Conservation (phyloP, 2,113 vertebrate species). For the Myrmophylax atrothorax region DNA sequence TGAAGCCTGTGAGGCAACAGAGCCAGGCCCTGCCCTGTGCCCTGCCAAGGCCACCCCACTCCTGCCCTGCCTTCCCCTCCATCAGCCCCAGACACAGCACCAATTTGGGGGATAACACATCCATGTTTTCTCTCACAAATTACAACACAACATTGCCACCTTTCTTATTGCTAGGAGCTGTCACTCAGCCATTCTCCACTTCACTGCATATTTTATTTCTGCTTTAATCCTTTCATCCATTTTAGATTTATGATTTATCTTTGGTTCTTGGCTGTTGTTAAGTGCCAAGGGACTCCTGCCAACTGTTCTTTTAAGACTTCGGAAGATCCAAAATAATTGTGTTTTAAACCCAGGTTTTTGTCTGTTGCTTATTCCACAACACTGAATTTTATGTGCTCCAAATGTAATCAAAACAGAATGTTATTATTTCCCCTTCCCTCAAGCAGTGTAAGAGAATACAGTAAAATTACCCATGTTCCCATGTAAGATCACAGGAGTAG, state of each 20-base stretch:
- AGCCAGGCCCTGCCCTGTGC: too few relatives aligned
- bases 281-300: not conserved
- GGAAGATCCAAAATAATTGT: not conserved
- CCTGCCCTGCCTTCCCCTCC: not conserved
- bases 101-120: rapidly evolving
- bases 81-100: not conserved
- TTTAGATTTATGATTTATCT: constrained; percentile 5
- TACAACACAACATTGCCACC: not conserved
- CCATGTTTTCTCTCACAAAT: not conserved
- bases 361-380: not conserved
- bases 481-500: not conserved
- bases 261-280: not conserved
- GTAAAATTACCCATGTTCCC: not conserved
- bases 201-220: not conserved
- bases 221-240: constrained; percentile 16
- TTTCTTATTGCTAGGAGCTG: not conserved
- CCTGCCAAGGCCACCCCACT: too few relatives aligned
- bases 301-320: not conserved
- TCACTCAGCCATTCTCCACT: not conserved
- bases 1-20: too few relatives aligned
- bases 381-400: not conserved
- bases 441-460: not conserved
- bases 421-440: not conserved
- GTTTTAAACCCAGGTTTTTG: not conserved
- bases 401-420: not conserved